Base-by-base conservation (phyloP, 2,888 invertebrate genomes). In the Hypomecis punctinalis region DNA sequence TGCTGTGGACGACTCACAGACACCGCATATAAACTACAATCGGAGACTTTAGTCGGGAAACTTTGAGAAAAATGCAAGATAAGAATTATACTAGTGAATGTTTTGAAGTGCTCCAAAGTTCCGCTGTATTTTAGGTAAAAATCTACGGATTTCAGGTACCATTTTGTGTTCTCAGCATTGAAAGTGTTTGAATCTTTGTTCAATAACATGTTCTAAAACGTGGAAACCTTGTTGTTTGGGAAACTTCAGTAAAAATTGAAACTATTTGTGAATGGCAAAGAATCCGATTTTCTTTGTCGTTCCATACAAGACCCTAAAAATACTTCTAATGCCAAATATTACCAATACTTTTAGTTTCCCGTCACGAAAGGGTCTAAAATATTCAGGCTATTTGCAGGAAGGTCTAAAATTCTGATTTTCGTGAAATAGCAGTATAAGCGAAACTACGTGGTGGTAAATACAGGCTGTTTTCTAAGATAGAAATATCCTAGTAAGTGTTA, bases 31-130 rank as follows among this genome's bases (percentile, higher is more conserved):
- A 47, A 53, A 61, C 2, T 47, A 46, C 53, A 53, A 53, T 52
- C 47, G 52, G 35, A 60, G 60, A 52, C 11, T 46, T 47, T 45
- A 47, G 60, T 47, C 42, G 46, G 53, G 40, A 53, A 61, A 61
- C 40, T 60, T 60, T 39, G 47, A 42, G 40, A 42, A 36, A 33
- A 23, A 35, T 23, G 11, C 13, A 47, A 47, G 53, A 60, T 60
- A 47, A 60, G 47, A 36, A n/a, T n/a, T n/a, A 52, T 35, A 7
- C 10, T 8, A 49, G 47, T 33, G 23, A 33, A 47, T 13, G 13
- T 45, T 7, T 13, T 13, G 23, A 23, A 23, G 23, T 23, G 3
- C 23, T 23, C 23, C 23, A 23, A 23, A 23, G 23, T 23, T 23
- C 23, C 23, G 23, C 23, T 23, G 23, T 23, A 23, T 23, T 23